phyloP scores from a whole-genome alignment of 2,113 vertebrate species.

The Lasiurus borealis region DNA sequence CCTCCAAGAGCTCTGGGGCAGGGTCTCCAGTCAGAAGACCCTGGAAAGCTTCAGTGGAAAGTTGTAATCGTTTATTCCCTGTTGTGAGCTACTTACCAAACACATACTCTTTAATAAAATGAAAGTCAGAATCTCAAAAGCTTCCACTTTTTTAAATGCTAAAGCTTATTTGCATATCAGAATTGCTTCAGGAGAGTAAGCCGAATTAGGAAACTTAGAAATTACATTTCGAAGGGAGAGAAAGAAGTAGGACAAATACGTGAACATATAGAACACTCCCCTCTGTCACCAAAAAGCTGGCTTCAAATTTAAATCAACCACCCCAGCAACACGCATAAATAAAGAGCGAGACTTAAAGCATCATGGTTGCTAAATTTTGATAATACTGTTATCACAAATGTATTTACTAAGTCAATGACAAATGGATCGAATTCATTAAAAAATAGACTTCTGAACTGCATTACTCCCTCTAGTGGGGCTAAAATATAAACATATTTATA shows the following conservation, averaged over 20 bases:
- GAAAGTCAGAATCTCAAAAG: conserved; percentile 77
- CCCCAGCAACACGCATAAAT: background rate
- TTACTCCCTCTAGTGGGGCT: conserved; percentile 82
- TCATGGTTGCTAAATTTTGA: conserved; percentile 21
- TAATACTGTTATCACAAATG: conserved; percentile 22
- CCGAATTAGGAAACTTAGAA: conserved; percentile 81
- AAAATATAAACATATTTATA: background rate
- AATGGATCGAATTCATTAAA: conserved; percentile 65
- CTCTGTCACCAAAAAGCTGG: background rate
- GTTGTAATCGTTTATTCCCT: conserved; percentile 38
- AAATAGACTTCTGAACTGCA: background rate
- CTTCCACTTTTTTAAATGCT: conserved; percentile 64
- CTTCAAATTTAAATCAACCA: conserved; percentile 49
- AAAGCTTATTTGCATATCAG: conserved; percentile 80
- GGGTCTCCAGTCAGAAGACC: background rate
- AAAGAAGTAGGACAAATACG: conserved; percentile 68
- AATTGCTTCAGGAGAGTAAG: conserved; percentile 65
- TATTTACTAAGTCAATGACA: conserved; percentile 63
- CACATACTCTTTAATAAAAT: conserved; percentile 46
- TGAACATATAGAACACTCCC: background rate
- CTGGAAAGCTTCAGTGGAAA: conserved; percentile 40
- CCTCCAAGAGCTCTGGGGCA: background rate
- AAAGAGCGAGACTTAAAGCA: background rate
- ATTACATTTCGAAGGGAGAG: conserved; percentile 66
- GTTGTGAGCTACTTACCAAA: conserved; percentile 40